phyloP scores from a whole-genome alignment of 35 echinoderm and acorn worm species.

The Strongylocentrotus purpuratus region DNA sequence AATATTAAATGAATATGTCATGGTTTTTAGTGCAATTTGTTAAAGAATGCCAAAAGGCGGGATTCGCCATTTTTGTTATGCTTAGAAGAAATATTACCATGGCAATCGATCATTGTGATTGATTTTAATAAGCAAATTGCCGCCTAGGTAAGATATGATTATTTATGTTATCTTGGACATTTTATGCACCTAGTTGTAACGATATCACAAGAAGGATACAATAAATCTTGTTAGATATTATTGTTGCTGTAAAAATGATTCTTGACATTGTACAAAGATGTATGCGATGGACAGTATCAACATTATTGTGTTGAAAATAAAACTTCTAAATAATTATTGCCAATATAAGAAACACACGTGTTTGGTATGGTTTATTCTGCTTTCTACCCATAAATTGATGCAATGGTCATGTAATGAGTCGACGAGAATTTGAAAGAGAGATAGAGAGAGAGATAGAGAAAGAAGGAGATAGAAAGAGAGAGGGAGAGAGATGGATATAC shows the following conservation, averaged over 20 bases:
- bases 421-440: neutral
- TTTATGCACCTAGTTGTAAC: neutral
- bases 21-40: slow-evolving; percentile 7
- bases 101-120: neutral
- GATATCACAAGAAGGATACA: neutral
- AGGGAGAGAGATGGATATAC: neutral
- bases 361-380: neutral
- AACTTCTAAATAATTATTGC: slow-evolving; percentile 9
- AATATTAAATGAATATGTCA: neutral
- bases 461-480: neutral
- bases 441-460: neutral
- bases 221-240: neutral
- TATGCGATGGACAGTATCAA: slow-evolving; percentile 10
- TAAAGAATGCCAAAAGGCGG: neutral
- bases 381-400: neutral
- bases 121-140: neutral
- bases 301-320: neutral
- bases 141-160: neutral
- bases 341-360: neutral
- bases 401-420: neutral
- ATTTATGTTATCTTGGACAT: neutral
- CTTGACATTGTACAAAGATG: neutral
- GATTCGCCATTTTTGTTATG: neutral
- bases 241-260: neutral
- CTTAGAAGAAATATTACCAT: neutral